A percentile compares a stretch with the other conserved stretches of the same genome.
phyloP scores from a whole-genome alignment of 2,888 invertebrate species.

The Meandrusa payeni region DNA sequence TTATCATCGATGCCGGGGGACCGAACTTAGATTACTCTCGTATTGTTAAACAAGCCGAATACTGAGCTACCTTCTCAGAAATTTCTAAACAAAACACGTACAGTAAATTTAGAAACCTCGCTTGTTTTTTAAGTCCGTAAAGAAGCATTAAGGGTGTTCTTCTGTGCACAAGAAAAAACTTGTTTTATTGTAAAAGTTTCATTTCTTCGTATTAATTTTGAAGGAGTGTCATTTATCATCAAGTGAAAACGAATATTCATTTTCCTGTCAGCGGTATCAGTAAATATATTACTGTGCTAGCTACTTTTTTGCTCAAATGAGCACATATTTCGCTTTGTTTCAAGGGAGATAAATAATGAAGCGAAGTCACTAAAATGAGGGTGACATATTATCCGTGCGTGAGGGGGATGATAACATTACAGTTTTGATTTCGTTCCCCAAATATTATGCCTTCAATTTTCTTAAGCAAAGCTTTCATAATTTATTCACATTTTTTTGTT shows the following conservation, averaged over 20 bases:
- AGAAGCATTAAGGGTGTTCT: not conserved
- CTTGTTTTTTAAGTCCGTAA: too few species aligned
- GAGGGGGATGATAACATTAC: slow-evolving; percentile 22
- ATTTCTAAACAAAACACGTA: too few species aligned
- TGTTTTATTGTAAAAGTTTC: slow-evolving; percentile 15
- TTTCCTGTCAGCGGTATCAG: slow-evolving; percentile 22
- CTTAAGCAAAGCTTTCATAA: not conserved
- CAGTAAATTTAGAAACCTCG: too few species aligned
- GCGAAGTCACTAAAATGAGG: slow-evolving; percentile 25
- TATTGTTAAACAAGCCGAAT: too few species aligned
- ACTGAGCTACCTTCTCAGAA: too few species aligned
- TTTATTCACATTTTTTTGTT: not conserved
- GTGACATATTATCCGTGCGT: slow-evolving; percentile 26
- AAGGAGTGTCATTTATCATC: slow-evolving; percentile 16
- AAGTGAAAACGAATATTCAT: slow-evolving; percentile 20
- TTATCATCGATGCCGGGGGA: too few species aligned
- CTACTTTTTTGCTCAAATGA: slow-evolving; percentile 24
- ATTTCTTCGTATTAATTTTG: slow-evolving; percentile 17
- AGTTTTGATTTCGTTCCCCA: slow-evolving; percentile 21
- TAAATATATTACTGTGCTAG: slow-evolving; percentile 21
- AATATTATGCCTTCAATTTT: slow-evolving; percentile 9
- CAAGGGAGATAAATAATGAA: slow-evolving; percentile 25
- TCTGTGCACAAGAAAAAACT: slow-evolving; percentile 7
- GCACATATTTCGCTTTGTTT: slow-evolving; percentile 21
- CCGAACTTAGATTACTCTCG: too few species aligned